These are phyloP conservation scores for Phoenicopterus ruber DNA, from an alignment of 2,113 vertebrate species.

Conservation along the genomic window DNA sequence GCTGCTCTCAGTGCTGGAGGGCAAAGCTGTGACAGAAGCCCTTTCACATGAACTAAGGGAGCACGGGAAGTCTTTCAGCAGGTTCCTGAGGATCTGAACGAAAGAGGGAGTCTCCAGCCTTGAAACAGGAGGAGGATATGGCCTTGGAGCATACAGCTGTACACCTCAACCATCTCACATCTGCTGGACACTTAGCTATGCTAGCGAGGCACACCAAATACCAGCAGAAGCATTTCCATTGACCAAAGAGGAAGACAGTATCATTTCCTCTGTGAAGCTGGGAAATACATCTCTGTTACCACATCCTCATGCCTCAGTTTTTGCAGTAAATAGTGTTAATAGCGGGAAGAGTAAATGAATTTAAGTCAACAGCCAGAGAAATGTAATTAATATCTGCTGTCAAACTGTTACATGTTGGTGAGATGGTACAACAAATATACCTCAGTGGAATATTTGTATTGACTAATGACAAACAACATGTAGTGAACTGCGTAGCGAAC, in stretches of 20 bases:
- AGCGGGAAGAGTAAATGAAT: background rate
- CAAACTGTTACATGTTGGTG: background rate
- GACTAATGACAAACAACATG: background rate
- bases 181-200: background rate
- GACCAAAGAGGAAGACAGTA: background rate
- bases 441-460: background rate
- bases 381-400: background rate
- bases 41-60: background rate
- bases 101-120: background rate
- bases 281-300: background rate
- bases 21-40: rapidly evolving
- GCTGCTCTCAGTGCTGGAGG: background rate
- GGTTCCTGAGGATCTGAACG: background rate
- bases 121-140: background rate
- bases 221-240: background rate
- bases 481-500: background rate
- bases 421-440: background rate
- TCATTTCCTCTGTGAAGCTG: background rate
- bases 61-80: background rate
- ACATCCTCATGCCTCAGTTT: background rate
- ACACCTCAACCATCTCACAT: background rate
- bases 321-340: background rate
- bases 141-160: background rate
- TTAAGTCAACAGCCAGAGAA: background rate
- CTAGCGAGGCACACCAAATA: background rate